A percentile compares a stretch with the other conserved stretches of the same genome.
Conservation (phyloP, 2,888 invertebrate genomes). For the Synanthedon tipuliformis region DNA sequence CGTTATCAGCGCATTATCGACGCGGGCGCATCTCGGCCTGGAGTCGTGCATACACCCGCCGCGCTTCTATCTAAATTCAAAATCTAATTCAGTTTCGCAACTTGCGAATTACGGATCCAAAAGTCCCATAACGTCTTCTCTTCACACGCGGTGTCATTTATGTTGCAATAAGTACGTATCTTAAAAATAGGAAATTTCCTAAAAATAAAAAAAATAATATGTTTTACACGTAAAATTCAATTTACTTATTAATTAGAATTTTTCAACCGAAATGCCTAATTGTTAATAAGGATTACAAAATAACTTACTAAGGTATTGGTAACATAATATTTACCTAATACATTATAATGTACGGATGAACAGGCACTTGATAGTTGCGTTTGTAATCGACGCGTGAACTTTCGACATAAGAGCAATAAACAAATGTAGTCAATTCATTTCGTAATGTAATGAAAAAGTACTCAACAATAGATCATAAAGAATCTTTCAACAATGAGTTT, state of each 20-base stretch:
- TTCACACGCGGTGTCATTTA: too few species aligned
- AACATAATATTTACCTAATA: too few species aligned
- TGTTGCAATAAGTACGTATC: too few species aligned
- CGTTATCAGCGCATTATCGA: background rate
- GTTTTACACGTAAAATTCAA: too few species aligned
- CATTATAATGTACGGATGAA: too few species aligned
- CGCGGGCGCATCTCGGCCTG: background rate
- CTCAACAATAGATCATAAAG: slow-evolving; percentile 55
- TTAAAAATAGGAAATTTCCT: too few species aligned
- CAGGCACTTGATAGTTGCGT: background rate
- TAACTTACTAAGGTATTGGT: too few species aligned
- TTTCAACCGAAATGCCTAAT: too few species aligned
- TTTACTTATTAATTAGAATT: too few species aligned
- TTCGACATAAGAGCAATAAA: slow-evolving; percentile 4
- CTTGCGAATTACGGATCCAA: background rate
- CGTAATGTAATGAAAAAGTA: slow-evolving; percentile 43
- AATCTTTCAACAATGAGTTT: slow-evolving; percentile 30
- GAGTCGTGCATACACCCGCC: background rate
- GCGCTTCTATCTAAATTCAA: background rate
- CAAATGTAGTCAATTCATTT: slow-evolving; percentile 16
- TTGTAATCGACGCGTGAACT: slow-evolving; percentile 4
- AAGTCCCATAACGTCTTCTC: background rate
- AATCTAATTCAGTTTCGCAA: background rate
- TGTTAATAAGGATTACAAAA: too few species aligned
- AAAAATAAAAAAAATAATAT: too few species aligned